A percentile compares a stretch with the other conserved stretches of the same genome.
phyloP scores from a whole-genome alignment of 2,113 vertebrate species.

The Numenius arquata region DNA sequence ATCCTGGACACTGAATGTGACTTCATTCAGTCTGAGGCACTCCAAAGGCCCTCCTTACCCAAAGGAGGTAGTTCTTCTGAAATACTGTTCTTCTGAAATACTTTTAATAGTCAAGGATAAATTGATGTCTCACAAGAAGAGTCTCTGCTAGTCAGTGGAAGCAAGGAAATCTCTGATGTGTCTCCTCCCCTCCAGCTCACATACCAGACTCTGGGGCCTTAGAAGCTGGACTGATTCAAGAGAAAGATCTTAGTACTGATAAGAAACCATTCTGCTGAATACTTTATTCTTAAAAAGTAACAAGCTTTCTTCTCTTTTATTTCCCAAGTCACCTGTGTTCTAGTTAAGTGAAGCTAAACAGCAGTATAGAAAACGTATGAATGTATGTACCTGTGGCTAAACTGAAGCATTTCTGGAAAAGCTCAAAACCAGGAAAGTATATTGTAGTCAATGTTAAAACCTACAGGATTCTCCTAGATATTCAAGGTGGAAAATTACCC shows the following conservation, averaged over 20 bases:
- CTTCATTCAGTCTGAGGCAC: not conserved
- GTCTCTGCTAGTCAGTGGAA: not conserved
- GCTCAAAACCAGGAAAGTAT: not conserved
- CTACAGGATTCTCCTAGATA: not conserved
- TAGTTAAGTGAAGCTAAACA: not conserved
- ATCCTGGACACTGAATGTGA: not conserved
- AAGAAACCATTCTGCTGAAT: not conserved
- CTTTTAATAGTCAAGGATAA: not conserved
- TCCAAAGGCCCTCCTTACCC: not conserved
- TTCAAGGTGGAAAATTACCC: not conserved
- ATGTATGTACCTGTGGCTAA: not conserved
- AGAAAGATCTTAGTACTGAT: not conserved
- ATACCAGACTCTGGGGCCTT: not conserved
- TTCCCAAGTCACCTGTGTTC: not conserved
- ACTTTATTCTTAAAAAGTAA: not conserved
- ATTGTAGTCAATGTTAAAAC: not conserved
- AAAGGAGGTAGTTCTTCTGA: not conserved
- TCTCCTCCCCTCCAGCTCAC: not conserved
- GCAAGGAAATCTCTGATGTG: not conserved
- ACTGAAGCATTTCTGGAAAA: not conserved
- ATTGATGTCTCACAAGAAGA: not conserved
- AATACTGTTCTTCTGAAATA: not conserved
- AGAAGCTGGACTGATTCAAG: not conserved
- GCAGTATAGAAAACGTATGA: not conserved
- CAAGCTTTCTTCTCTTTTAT: not conserved